Percentiles rank a stretch among this genome's conserved stretches.
phyloP scores from a whole-genome alignment of 2,888 invertebrate genomes.

The Silvanus unidentatus region DNA sequence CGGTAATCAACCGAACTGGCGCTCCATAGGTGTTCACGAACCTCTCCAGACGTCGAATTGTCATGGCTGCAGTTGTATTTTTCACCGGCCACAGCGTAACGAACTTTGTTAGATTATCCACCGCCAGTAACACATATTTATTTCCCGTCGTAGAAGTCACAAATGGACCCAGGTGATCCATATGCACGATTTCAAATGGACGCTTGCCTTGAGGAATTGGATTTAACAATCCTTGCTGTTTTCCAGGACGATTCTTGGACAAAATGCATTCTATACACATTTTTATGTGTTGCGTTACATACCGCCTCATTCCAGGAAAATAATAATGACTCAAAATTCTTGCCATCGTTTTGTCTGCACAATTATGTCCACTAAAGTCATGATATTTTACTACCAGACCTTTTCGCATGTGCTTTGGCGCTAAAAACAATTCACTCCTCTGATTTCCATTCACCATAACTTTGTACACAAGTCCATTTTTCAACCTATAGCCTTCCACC shows the following conservation, averaged over 20 bases:
- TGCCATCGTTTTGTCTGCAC: slow-evolving; percentile 3
- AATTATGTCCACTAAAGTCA: slow-evolving; percentile 6
- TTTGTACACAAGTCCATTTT: neutral
- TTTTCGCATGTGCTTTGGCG: slow-evolving; percentile 10
- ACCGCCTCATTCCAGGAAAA: slow-evolving; percentile 6
- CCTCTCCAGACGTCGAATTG: neutral
- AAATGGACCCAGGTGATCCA: slow-evolving; percentile 25
- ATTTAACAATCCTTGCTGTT: slow-evolving; percentile 19
- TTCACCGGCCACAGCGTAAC: slow-evolving; percentile 4
- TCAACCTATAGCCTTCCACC: neutral
- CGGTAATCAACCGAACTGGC: slow-evolving; percentile 12
- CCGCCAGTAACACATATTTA: neutral
- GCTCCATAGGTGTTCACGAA: neutral
- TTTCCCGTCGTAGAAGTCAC: slow-evolving; percentile 11
- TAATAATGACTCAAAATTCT: slow-evolving; percentile 5
- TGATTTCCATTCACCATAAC: neutral
- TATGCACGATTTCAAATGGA: slow-evolving; percentile 23
- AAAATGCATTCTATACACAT: slow-evolving; percentile 8
- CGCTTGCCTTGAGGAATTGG: slow-evolving; percentile 23
- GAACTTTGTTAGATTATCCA: slow-evolving; percentile 7
- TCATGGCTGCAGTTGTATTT: slow-evolving; percentile 4
- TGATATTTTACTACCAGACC: slow-evolving; percentile 8
- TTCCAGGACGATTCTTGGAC: slow-evolving; percentile 5
- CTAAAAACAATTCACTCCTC: neutral
- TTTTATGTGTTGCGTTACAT: slow-evolving; percentile 3